Percentiles rank a stretch among this genome's conserved stretches.
phyloP scores from a whole-genome alignment of 2,888 invertebrate genomes.

The Cosmopolites sordidus region DNA sequence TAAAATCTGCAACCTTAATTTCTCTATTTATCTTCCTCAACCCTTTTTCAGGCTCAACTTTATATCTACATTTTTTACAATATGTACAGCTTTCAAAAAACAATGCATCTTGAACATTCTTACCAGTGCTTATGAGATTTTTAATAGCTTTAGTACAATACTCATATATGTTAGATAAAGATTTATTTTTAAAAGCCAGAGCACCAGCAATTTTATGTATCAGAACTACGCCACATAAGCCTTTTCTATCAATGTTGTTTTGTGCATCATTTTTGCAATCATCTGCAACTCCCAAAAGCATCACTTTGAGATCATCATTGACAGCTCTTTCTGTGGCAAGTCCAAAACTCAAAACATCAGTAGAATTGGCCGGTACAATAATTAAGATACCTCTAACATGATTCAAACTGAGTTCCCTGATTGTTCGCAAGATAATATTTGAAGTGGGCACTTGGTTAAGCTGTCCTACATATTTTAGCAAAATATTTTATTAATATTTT shows the following conservation, averaged over 20 bases:
- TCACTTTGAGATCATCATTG: slow-evolving; percentile 54
- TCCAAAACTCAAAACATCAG: slow-evolving; percentile 77
- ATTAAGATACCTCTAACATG: slow-evolving; percentile 63
- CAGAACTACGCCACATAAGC: slow-evolving; percentile 56
- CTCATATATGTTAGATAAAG: slow-evolving; percentile 55
- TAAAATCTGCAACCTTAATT: slow-evolving; percentile 7
- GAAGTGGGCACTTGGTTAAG: slow-evolving; percentile 38
- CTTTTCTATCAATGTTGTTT: slow-evolving; percentile 36
- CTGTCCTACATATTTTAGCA: too few relatives aligned
- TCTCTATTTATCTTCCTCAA: neutral
- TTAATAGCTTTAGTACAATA: slow-evolving; percentile 51
- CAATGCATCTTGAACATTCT: neutral
- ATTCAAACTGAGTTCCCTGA: slow-evolving; percentile 42
- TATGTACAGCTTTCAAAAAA: slow-evolving; percentile 5
- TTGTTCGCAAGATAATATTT: slow-evolving; percentile 38
- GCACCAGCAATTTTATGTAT: slow-evolving; percentile 69
- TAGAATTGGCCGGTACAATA: slow-evolving; percentile 72
- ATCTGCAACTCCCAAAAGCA: slow-evolving; percentile 63
- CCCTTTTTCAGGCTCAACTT: neutral
- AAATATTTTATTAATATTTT: too few relatives aligned
- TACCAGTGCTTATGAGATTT: slow-evolving; percentile 57
- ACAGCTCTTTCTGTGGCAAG: slow-evolving; percentile 72
- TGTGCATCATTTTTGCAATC: slow-evolving; percentile 55
- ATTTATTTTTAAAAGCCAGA: slow-evolving; percentile 60
- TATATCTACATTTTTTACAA: slow-evolving; percentile 15